A percentile compares a stretch with the other conserved stretches of the same genome.
These are phyloP conservation scores for Carcharodon carcharias DNA, from an alignment of 2,797 vertebrate genomes.

Conservation along the genomic window DNA sequence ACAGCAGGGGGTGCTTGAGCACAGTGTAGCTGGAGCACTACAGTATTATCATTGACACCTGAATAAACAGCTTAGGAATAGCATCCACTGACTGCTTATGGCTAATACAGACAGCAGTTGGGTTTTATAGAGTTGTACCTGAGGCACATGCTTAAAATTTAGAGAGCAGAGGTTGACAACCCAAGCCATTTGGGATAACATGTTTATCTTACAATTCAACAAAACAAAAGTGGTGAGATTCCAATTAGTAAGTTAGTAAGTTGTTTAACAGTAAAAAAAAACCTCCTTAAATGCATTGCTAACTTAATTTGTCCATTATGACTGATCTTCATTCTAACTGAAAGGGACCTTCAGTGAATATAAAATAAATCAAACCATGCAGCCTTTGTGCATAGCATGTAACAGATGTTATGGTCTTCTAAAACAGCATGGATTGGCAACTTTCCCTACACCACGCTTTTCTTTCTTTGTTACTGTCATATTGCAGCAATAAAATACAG, in stretches of 20 bases:
- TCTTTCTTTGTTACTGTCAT: not conserved
- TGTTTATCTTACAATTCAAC: not conserved
- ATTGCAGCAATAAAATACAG: not conserved
- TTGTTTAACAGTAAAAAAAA: not conserved
- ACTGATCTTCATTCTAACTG: not conserved
- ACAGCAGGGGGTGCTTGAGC: constrained; percentile 11
- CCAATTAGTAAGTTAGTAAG: not conserved
- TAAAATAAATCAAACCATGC: not conserved
- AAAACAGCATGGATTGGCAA: constrained; percentile 25
- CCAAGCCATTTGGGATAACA: too few species aligned
- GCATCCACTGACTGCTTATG: not conserved
- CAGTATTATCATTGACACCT: not conserved
- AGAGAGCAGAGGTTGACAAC: not conserved
- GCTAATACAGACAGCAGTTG: not conserved
- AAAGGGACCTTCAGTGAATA: constrained; percentile 6
- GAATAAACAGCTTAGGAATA: not conserved
- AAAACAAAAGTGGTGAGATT: not conserved
- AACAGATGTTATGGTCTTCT: not conserved
- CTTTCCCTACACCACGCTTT: not conserved
- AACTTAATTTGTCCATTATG: not conserved
- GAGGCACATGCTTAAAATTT: not conserved
- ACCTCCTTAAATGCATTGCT: not conserved
- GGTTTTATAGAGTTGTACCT: not conserved
- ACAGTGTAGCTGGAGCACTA: not conserved
- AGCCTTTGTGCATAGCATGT: not conserved